Base-by-base conservation (phyloP, 23 tunicate species). In the Oikopleura vanhoeffeni region DNA sequence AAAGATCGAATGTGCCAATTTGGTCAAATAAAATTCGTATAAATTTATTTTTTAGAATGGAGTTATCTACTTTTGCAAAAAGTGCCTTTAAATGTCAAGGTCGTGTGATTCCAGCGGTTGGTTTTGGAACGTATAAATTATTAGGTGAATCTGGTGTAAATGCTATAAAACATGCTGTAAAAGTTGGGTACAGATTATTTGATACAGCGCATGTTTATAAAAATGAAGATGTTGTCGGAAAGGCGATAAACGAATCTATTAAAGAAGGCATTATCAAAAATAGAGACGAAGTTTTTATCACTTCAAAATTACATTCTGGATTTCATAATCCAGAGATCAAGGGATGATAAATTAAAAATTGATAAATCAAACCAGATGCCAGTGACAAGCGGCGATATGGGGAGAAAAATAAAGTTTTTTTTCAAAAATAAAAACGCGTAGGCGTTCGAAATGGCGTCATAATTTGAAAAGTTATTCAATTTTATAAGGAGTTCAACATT, bases 21-120 rank as follows among this genome's bases (percentile, higher is more conserved):
- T n/a, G n/a, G n/a, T n/a, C n/a, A n/a, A n/a, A n/a, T n/a, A n/a
- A n/a, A n/a, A n/a, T n/a, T n/a, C n/a, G n/a, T n/a, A n/a, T n/a
- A n/a, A 49, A 49, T 8, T 49, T 49, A 8, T 49, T 18, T 8
- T 49, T 49, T 18, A 49, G 60, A 49, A 49, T 49, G 60, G 60
- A 49, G 18, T 18, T 49, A 18, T 49, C 60, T 8, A 49, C 60
- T 18, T 18, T 49, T 18, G 8, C 60, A 8, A 49, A 49, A 49
- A 49, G 60, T 18, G 60, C 18, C 60, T 49, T 49, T 18, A 8
- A 18, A 8, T 49, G 60, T 18, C 8, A 49, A 49, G 18, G n/a
- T n/a, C n/a, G n/a, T n/a, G n/a, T n/a, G n/a, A 71, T 71, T 2
- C 79, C 79, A 2, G 79, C 79, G 79, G 79, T 71, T 30, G 79